Base-by-base conservation (phyloP, 2,888 invertebrate genomes). In the Dyspetes luteomarginatus region DNA sequence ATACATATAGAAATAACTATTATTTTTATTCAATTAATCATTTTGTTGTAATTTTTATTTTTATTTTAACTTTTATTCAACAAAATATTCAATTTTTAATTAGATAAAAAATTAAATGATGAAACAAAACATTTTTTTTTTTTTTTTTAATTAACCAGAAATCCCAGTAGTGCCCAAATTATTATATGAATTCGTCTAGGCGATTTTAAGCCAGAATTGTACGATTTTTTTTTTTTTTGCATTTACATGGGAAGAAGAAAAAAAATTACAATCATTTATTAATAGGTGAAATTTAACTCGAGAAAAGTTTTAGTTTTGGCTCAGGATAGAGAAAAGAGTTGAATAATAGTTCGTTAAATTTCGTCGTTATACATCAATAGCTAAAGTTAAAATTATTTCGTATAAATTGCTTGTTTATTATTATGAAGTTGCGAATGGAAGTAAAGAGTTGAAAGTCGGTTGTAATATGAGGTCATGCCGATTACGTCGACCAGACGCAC, bases 381-480 rank as follows among this genome's bases (percentile, higher is more conserved):
- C 9, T 28, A 30, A 28, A n/a, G 24, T 43, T 45, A 41, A 60
- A 41, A 41, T 36, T 36, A 73, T 43, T 30, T n/a, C n/a, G 28
- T 5, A 15, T n/a, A 62, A 30, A 41, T 62, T 62, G 19, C n/a
- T 4, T 12, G 26, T 19, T 56, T 26, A 50, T 24, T 43, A 19
- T 7, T 41, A 30, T 1, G 58, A 62, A 43, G 17, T n/a, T 28
- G 26, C 41, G 30, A 36, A 12, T 17, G 30, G 17, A 30, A 22
- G 12, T 17, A 56, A 55, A 64, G 30, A 73, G 60, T 17, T 62
- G 69, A 74, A 60, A 72, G 67, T 62, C 56, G 69, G 56, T 45
- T 69, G 81, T 74, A 74, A 74, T 77, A 77, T 77, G 81, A 78
- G 81, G 64, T 79, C 80, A 72, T 69, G 77, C 72, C 71, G 74